Base-by-base conservation (phyloP, 2,888 invertebrate genomes). In the Noctua janthina region DNA sequence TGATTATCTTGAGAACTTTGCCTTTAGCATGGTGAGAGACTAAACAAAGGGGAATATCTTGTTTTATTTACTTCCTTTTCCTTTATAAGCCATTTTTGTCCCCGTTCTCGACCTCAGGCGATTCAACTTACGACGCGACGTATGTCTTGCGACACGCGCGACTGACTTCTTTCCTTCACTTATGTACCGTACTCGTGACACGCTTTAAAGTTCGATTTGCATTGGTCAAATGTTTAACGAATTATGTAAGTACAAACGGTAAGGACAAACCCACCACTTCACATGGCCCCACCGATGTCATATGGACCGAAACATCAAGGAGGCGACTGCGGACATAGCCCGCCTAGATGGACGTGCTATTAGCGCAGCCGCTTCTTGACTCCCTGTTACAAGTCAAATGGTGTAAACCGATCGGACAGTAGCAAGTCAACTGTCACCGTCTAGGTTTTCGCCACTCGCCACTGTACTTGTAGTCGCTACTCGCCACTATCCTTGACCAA, bases 1-100 rank as follows among this genome's bases (percentile, higher is more conserved):
- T 87, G 72, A 78, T 78, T 73, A 79, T 83, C 83, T 87, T 81
- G 49, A 29, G 72, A 88, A 88, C 54, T 86, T 86, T 23, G 29
- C n/a, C 29, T 74, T 76, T 83, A 76, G 83, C 83, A 88, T 70
- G 75, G 68, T 70, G 43, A 70, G 74, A 71, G 35, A 49, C 56
- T 49, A 77, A 29, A 29, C 29, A 29, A 29, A 75, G 81, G 68
- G 23, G 43, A 66, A 67, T 46, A 46, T 20, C 51, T 59, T 43
- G 75, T 83, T 88, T 69, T 78, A 29, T 74, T 80, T 66, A 71
- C 67, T 76, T 71, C 49, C 13, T 17, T 71, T 69, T 13, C 51
- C 29, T 70, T n/a, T 68, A 17, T 8, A 62, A 59, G 51, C 49
- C 43, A 49, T 56, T 74, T 69, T 73, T 68, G 46, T n/a, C 46